A percentile compares a stretch with the other conserved stretches of the same genome.
These are phyloP conservation scores for Eleginops maclovinus DNA, from an alignment of 2,113 vertebrate species.

Conservation along the genomic window DNA sequence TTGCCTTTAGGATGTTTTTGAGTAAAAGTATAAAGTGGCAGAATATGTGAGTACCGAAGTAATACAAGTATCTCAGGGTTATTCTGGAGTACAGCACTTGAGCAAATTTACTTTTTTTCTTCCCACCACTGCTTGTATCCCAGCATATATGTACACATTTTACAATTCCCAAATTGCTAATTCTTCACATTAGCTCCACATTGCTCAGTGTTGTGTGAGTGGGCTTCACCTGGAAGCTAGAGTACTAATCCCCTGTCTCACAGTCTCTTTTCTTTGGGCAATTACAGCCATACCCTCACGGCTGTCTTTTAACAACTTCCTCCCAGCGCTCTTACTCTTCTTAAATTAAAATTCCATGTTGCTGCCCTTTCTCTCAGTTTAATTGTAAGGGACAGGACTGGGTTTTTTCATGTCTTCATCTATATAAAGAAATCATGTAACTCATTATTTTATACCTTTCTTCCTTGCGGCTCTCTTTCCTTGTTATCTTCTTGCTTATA, in stretches of 20 bases:
- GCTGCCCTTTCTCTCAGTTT: constrained; percentile 24
- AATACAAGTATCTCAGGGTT: too few species aligned
- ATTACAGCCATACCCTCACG: constrained; percentile 34
- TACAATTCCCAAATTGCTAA: neutral
- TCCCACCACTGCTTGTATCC: too few species aligned
- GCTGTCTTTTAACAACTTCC: constrained; percentile 42
- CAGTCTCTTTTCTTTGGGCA: constrained; percentile 44
- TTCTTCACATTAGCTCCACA: neutral
- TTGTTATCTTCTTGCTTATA: neutral
- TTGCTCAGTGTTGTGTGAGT: constrained; percentile 22
- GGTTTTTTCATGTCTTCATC: constrained; percentile 12
- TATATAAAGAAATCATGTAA: neutral
- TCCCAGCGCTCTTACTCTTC: neutral
- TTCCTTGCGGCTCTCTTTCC: neutral
- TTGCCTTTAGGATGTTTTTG: too few species aligned
- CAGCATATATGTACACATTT: too few species aligned
- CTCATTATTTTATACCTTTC: neutral
- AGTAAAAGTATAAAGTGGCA: too few species aligned
- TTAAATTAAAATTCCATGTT: constrained; percentile 43
- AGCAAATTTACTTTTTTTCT: too few species aligned
- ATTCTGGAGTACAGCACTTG: too few species aligned
- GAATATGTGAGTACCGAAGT: too few species aligned
- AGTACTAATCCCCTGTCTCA: constrained; percentile 40
- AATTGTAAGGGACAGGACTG: constrained; percentile 21
- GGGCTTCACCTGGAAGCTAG: constrained; percentile 50